Conservation (phyloP, 2,113 vertebrate genomes). For the Nycticryphes semicollaris region DNA sequence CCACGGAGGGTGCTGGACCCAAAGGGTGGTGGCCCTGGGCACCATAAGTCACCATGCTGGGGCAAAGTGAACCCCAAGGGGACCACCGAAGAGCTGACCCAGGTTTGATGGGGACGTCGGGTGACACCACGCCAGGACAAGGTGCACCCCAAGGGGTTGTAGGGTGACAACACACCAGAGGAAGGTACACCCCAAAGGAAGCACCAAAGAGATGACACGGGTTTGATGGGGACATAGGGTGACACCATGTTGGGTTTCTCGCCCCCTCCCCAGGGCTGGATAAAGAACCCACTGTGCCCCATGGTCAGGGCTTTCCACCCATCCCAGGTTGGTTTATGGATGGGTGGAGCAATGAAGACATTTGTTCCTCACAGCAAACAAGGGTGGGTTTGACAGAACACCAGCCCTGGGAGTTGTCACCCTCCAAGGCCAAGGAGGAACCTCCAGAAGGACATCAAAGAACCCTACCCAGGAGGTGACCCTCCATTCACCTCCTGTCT, state of each 20-base stretch:
- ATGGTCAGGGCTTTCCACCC: neutral
- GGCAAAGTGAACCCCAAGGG: neutral
- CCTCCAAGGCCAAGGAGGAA: neutral
- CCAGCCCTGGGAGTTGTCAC: rapidly evolving
- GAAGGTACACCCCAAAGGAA: neutral
- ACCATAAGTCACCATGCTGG: neutral
- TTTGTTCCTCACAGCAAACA: neutral
- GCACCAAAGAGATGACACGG: neutral
- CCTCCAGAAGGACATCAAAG: neutral
- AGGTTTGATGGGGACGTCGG: neutral
- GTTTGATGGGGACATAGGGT: neutral
- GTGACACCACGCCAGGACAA: neutral
- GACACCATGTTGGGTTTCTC: neutral
- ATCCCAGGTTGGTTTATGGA: neutral
- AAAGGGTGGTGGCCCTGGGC: neutral
- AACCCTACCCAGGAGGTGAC: neutral
- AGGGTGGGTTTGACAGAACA: neutral
- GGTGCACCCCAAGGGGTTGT: neutral
- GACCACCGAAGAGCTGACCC: neutral
- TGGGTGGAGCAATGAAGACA: neutral
- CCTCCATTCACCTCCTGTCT: rapidly evolving
- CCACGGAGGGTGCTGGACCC: neutral
- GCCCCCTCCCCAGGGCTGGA: rapidly evolving
- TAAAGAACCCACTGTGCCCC: neutral
- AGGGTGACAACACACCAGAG: neutral